A percentile compares a stretch with the other conserved stretches of the same genome.
Conservation (phyloP, 2,113 vertebrate genomes). For the Cavia aperea region DNA sequence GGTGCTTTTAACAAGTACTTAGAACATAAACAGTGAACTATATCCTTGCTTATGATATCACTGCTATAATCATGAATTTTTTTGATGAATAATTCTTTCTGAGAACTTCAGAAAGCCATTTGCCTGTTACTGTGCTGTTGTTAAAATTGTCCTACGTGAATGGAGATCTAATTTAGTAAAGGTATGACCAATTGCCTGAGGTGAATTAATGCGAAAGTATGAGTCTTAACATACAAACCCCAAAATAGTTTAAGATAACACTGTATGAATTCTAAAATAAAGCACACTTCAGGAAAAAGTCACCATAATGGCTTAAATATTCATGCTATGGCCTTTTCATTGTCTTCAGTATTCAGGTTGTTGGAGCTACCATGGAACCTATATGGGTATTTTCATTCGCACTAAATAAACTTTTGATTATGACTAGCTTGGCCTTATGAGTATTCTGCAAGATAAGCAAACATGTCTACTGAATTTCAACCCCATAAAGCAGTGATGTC, state of each 20-base stretch:
- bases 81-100: neutral
- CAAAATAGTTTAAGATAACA: neutral
- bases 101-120: neutral
- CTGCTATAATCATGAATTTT: neutral
- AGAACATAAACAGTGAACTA: neutral
- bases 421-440: too few species aligned
- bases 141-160: neutral
- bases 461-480: too few species aligned
- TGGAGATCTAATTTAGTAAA: neutral
- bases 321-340: accelerated
- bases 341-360: neutral
- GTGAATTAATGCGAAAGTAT: neutral
- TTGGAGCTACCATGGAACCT: neutral
- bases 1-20: neutral
- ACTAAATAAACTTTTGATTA: too few species aligned
- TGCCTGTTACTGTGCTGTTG: neutral
- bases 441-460: too few species aligned
- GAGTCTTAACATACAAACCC: neutral
- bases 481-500: too few species aligned
- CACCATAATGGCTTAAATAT: accelerated
- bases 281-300: neutral
- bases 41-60: neutral
- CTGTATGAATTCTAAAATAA: neutral
- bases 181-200: neutral
- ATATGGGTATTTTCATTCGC: too few species aligned